A percentile compares a stretch with the other conserved stretches of the same genome.
Conservation (phyloP, 2,113 vertebrate genomes). For the Heptranchias perlo region DNA sequence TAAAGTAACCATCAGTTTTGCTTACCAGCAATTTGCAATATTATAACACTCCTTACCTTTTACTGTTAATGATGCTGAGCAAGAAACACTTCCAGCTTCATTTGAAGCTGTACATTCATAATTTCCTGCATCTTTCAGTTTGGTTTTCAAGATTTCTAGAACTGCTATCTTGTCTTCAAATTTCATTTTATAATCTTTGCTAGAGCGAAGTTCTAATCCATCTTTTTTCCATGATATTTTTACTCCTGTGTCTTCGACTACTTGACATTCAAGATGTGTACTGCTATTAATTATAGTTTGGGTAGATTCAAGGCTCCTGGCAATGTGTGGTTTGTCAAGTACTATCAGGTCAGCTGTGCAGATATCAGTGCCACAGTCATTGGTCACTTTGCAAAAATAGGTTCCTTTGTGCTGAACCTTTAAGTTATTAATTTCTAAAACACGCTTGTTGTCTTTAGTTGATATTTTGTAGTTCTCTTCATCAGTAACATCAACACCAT, state of each 20-base stretch:
- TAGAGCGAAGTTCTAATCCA: conserved; percentile 81
- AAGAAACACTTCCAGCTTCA: conserved; percentile 84
- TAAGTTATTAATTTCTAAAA: conserved; percentile 76
- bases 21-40: neutral
- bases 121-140: conserved; percentile 86
- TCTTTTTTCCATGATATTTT: conserved; percentile 81
- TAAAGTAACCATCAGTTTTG: neutral
- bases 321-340: conserved; percentile 81
- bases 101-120: conserved; percentile 86
- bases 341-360: conserved; percentile 78
- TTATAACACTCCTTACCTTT: conserved; percentile 77
- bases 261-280: conserved; percentile 83
- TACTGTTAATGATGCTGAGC: conserved; percentile 70
- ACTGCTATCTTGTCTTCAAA: conserved; percentile 93
- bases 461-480: conserved; percentile 69
- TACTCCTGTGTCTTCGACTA: conserved; percentile 92
- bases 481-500: conserved; percentile 70
- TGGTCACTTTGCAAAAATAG: conserved; percentile 94
- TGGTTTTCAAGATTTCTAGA: conserved; percentile 88
- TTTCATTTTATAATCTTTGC: conserved; percentile 83
- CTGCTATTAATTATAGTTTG: conserved; percentile 78
- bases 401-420: conserved; percentile 69
- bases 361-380: conserved; percentile 82
- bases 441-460: conserved; percentile 76
- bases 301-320: conserved; percentile 70